Base-by-base conservation (phyloP, 2,888 invertebrate species). In the Amiota mariae region DNA sequence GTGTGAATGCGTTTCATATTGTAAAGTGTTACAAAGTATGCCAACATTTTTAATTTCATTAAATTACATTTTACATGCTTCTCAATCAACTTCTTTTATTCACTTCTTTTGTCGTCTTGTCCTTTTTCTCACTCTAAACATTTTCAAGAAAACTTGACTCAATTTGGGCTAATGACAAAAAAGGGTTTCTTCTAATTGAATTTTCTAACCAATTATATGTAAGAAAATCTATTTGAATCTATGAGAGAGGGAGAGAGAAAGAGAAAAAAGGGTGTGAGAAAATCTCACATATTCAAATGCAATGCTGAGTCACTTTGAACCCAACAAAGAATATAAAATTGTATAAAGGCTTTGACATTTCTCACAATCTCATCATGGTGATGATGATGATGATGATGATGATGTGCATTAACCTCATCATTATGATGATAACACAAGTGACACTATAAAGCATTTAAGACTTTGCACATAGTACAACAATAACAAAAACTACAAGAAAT, bases 161-260 rank as follows among this genome's bases (percentile, higher is more conserved):
- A 77, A 82, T 82, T 78, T 73, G 70, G 77, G 75, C 76, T 72
- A 78, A 74, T 78, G 81, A 78, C 82, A 81, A 78, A 74, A 78
- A 83, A 79, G 85, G 82, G 82, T 76, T 78, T 76, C 76, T 63
- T 75, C 68, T 83, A 83, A 83, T 85, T 85, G 81, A 83, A 83
- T 83, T 82, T 15, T 81, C 80, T 74, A 81, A 78, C 81, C 81
- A 80, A 85, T 83, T 85, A 85, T 79, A 82, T 85, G 83, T 79
- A 82, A 82, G 79, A 75, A 85, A 81, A 79, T 81, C 79, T 77
- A 76, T 73, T 20, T 18, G 15, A 18, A 13, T 64, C n/a, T 64
- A 64, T 63, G n/a, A 10, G 13, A 36, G 6, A 11, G n/a, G 0
- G 59, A 59, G 59, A 36, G 36, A 36, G 36, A 36, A 36, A 59